phyloP scores from a whole-genome alignment of 2,113 vertebrate species.

The Protobothrops mucrosquamatus region DNA sequence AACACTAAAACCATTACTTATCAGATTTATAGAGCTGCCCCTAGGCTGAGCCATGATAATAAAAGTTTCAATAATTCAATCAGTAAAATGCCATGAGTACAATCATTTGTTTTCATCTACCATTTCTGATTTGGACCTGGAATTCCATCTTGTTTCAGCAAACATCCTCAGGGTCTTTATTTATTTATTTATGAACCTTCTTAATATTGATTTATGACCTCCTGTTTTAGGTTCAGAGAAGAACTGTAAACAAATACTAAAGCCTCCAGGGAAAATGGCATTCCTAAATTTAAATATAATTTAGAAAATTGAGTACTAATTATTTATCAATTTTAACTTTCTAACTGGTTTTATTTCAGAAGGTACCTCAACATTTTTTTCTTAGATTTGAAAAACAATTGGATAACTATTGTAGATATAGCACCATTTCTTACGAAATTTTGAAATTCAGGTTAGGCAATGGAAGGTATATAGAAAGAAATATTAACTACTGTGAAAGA shows the following conservation, averaged over 20 bases:
- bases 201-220: neutral
- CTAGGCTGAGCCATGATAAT: neutral
- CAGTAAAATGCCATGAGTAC: neutral
- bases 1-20: slow-evolving; percentile 10
- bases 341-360: neutral
- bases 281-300: neutral
- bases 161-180: neutral
- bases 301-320: neutral
- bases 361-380: neutral
- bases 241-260: neutral
- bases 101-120: slow-evolving; percentile 6
- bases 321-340: neutral
- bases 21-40: neutral
- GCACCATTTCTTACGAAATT: neutral
- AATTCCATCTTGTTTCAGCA: neutral
- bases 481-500: neutral
- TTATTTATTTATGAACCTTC: neutral
- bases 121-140: neutral
- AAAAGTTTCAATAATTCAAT: neutral
- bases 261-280: neutral
- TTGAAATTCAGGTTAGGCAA: neutral
- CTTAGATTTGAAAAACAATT: neutral
- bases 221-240: neutral
- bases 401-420: neutral
- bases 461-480: neutral